Conservation (phyloP, 30 jellyfish, hydroid and myxozoan species). For the Cassiopea andromeda region DNA sequence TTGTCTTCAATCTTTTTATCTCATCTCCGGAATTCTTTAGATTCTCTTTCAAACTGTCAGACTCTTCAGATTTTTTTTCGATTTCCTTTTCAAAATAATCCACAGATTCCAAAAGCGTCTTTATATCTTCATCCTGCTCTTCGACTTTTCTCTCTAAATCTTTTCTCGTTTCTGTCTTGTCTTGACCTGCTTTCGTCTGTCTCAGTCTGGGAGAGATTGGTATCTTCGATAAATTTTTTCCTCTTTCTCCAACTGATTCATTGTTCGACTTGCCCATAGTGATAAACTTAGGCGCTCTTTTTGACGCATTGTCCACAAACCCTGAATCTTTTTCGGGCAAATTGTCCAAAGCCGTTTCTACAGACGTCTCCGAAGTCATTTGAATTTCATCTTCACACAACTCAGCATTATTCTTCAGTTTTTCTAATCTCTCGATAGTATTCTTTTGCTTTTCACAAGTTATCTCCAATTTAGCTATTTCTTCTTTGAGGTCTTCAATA, state of each 20-base stretch:
- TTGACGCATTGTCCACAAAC: background rate
- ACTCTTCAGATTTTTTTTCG: conserved; percentile 59
- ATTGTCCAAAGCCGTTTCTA: conserved; percentile 12
- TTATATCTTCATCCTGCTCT: conserved; percentile 73
- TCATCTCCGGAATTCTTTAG: conserved; percentile 56
- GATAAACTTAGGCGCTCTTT: conserved; percentile 54
- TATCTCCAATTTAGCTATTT: background rate
- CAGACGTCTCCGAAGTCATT: conserved; percentile 32
- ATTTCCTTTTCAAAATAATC: conserved; percentile 80
- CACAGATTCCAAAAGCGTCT: conserved; percentile 50
- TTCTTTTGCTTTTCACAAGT: conserved; percentile 6
- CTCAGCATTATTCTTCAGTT: background rate
- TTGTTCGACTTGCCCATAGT: background rate
- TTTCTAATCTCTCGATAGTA: background rate
- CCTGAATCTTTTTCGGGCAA: conserved; percentile 4
- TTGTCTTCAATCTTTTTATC: conserved; percentile 25
- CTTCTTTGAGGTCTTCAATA: conserved; percentile 16
- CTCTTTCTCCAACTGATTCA: conserved; percentile 1
- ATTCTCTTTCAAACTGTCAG: conserved; percentile 62
- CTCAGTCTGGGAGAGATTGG: conserved; percentile 68
- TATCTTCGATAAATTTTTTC: conserved; percentile 32
- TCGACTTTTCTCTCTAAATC: conserved; percentile 33
- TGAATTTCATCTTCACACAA: conserved; percentile 35
- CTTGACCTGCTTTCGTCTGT: background rate
- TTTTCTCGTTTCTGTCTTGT: background rate